phyloP scores from a whole-genome alignment of 2,113 vertebrate species.

The Onychorhynchus coronatus region DNA sequence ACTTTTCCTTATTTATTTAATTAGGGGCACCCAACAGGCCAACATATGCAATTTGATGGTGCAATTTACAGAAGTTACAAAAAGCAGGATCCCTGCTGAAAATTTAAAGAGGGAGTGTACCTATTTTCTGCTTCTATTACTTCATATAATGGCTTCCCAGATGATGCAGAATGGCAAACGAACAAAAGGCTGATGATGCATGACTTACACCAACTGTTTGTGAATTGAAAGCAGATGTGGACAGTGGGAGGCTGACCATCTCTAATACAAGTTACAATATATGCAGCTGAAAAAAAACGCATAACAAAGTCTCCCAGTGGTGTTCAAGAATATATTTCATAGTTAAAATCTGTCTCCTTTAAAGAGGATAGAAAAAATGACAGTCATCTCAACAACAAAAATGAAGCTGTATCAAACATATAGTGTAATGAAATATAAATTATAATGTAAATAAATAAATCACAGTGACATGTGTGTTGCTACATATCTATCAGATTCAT shows the following conservation, averaged over 20 bases:
- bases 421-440: background rate
- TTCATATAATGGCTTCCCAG: conserved; percentile 57
- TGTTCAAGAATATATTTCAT: background rate
- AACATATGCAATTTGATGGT: conserved; percentile 67
- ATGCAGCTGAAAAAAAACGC: background rate
- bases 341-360: background rate
- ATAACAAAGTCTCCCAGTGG: background rate
- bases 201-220: conserved; percentile 60
- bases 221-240: conserved; percentile 69
- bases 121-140: conserved; percentile 57
- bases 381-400: background rate
- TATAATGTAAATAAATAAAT: background rate
- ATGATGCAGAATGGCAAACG: conserved; percentile 47
- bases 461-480: background rate
- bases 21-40: conserved; percentile 17
- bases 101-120: conserved; percentile 44
- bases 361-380: background rate
- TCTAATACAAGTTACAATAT: background rate
- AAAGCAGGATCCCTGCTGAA: conserved; percentile 60
- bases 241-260: conserved; percentile 42
- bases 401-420: background rate
- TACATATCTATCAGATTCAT: background rate
- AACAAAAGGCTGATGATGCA: conserved; percentile 42
- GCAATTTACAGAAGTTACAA: conserved; percentile 56
- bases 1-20: conserved; percentile 26